Base-by-base conservation (phyloP, 2,888 invertebrate genomes). In the Drosophila sordidula region DNA sequence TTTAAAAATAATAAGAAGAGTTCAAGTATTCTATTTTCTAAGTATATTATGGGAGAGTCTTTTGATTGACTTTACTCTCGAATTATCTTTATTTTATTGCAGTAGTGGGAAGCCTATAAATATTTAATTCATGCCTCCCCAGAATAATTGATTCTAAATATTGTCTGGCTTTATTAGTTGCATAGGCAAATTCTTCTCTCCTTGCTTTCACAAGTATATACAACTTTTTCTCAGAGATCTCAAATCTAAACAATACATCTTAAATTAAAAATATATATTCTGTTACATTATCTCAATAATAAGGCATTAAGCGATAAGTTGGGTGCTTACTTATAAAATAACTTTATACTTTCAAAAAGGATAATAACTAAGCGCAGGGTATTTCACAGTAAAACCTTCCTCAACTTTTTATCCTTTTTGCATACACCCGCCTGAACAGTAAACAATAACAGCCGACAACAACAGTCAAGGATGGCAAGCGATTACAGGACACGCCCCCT, bases 391-490 rank as follows among this genome's bases (percentile, higher is more conserved):
- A 45, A 66, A 66, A 39, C 44, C 41, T 25, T 47, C 44, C 26
- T 49, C 41, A 50, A 41, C 54, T 41, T 62, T 12, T 54, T 41
- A 51, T 62, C 50, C 57, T 26, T 62, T 51, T 57, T 29, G 47
- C 63, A 57, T 63, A 62, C 58, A 39, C 34, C 36, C 49, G 34
- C 41, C 49, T 49, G 50, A 70, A 76, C 85, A 77, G 85, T 85
- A 82, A 82, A 83, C 86, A 83, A 83, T 86, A 83, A 83, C 80
- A 82, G 69, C 63, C 67, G 69, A 56, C 71, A 61, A 70, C 78
- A 81, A 63, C 80, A 84, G 73, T 68, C 64, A 62, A 67, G 76
- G 55, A 71, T 79, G 68, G 78, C 75, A 68, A 70, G 67, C 80
- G 86, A 82, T 82, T 82, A 82, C 86, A 78, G 83, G 83, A 75